A percentile compares a stretch with the other conserved stretches of the same genome.
These are phyloP conservation scores for Lycocerus yunnanus DNA, from an alignment of 2,888 invertebrate species.

Conservation along the genomic window DNA sequence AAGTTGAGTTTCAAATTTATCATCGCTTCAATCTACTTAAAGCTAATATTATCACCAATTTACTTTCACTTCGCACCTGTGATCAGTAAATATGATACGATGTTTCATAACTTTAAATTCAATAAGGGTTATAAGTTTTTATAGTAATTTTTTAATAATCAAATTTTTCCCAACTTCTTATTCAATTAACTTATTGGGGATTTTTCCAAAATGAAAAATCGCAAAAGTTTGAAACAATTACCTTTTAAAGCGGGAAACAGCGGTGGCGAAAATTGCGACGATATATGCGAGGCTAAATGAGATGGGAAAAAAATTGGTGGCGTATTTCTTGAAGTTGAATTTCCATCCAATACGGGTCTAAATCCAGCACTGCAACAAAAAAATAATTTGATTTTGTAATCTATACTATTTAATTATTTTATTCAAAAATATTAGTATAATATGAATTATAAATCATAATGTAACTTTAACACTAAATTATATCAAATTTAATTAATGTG, in stretches of 20 bases:
- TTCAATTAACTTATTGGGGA: constrained; percentile 13
- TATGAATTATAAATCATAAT: constrained; percentile 46
- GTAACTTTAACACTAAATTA: constrained; percentile 51
- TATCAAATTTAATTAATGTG: constrained; percentile 50
- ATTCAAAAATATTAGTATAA: too few relatives aligned
- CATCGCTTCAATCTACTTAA: constrained; percentile 45
- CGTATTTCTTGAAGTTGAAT: constrained; percentile 58
- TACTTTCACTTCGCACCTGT: constrained; percentile 50
- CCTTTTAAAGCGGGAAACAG: constrained; percentile 82
- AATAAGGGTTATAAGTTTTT: constrained; percentile 35
- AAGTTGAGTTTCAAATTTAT: background rate
- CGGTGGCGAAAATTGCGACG: constrained; percentile 79
- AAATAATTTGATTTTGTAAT: background rate
- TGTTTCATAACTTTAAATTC: constrained; percentile 39
- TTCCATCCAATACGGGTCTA: constrained; percentile 63
- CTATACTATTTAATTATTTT: too few relatives aligned
- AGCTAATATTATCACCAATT: constrained; percentile 45
- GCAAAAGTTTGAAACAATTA: constrained; percentile 50
- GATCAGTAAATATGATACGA: constrained; percentile 38
- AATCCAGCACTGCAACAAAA: constrained; percentile 62
- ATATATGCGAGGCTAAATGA: constrained; percentile 72
- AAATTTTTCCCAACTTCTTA: constrained; percentile 4
- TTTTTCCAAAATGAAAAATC: background rate
- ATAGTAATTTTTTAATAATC: constrained; percentile 22
- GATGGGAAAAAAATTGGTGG: constrained; percentile 85